Percentiles rank a stretch among this genome's conserved stretches.
Evolutionary conservation across 2,113 vertebrate genomes (phyloP).

Genomic region (Onychostoma macrolepis): DNA sequence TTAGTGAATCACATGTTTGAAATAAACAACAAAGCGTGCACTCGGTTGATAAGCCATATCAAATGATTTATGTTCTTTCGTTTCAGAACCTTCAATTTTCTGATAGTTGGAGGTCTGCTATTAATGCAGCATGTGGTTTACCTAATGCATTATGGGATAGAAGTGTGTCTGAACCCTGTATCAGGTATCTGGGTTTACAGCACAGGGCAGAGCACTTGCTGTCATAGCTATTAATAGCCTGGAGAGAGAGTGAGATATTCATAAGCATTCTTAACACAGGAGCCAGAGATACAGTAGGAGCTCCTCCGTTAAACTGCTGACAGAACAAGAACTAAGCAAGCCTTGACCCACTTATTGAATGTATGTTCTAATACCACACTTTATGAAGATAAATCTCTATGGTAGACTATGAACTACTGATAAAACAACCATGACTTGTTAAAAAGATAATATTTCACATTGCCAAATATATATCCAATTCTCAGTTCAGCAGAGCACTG

Average conservation of each 20-base stretch:
- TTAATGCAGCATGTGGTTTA: background rate
- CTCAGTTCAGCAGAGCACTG: too few relatives aligned
- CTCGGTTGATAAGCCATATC: background rate
- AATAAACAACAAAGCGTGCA: background rate
- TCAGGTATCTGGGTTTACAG: constrained; percentile 38
- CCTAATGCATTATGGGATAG: background rate
- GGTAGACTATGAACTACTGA: background rate
- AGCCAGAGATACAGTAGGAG: constrained; percentile 35
- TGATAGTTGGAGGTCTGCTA: background rate
- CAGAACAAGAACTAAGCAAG: constrained; percentile 29
- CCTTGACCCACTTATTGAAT: constrained; percentile 40
- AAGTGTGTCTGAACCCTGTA: constrained; percentile 12
- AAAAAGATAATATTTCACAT: background rate
- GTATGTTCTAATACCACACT: constrained; percentile 11
- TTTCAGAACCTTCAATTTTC: background rate
- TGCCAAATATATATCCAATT: background rate
- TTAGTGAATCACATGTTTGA: background rate
- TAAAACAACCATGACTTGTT: background rate
- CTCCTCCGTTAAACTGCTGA: constrained; percentile 42
- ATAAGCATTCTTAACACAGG: constrained; percentile 32
- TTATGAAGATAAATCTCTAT: constrained; percentile 23
- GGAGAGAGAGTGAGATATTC: constrained; percentile 45
- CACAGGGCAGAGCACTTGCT: constrained; percentile 33
- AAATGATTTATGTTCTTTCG: background rate
- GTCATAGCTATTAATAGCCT: constrained; percentile 60